These are phyloP conservation scores for Drosophila subquinaria DNA, from an alignment of 2,888 invertebrate species.

Conservation along the genomic window DNA sequence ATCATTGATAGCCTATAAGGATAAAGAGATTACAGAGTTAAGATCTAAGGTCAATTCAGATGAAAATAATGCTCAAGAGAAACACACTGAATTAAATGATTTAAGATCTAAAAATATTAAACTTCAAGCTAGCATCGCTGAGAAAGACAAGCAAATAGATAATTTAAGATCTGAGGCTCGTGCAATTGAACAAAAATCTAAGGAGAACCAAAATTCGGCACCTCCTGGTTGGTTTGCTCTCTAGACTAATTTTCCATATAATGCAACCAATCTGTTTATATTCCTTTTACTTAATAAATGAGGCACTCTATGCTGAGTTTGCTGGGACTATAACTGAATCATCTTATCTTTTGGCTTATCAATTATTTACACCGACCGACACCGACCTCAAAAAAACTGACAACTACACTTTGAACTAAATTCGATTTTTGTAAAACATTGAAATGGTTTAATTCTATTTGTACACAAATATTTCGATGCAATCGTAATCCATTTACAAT, in stretches of 20 bases:
- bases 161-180: too few species aligned
- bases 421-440: conserved; percentile 22
- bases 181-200: neutral
- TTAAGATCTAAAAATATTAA: too few species aligned
- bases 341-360: neutral
- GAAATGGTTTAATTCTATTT: conserved; percentile 39
- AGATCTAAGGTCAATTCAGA: too few species aligned
- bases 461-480: conserved; percentile 43
- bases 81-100: too few species aligned
- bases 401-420: neutral
- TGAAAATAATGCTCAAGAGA: too few species aligned
- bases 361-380: conserved; percentile 31
- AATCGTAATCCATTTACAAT: conserved; percentile 62
- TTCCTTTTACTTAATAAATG: neutral
- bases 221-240: neutral
- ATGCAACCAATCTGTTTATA: neutral
- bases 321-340: neutral
- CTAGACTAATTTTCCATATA: neutral
- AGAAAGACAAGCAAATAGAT: too few species aligned
- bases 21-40: too few species aligned
- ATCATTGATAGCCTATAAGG: too few species aligned
- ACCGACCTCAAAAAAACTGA: neutral
- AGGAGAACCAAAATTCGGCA: neutral
- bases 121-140: too few species aligned
- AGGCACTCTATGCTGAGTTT: neutral